These are phyloP conservation scores for Erythrolamprus reginae DNA, from an alignment of 2,113 vertebrate genomes.

Conservation along the genomic window DNA sequence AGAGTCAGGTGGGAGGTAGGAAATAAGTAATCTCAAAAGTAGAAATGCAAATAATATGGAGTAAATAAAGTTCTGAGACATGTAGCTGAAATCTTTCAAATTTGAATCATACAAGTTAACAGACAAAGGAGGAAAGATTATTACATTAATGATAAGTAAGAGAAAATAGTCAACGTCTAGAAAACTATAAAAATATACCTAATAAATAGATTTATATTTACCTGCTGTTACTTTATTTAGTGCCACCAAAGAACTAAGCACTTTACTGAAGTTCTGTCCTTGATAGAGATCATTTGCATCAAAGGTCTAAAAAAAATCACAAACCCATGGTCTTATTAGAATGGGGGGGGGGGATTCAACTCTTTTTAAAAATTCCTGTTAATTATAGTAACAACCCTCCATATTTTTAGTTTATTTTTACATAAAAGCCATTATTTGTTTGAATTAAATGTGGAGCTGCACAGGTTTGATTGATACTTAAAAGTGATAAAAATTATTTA, in stretches of 20 bases:
- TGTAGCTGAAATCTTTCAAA: not conserved
- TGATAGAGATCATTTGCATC: conserved; percentile 96
- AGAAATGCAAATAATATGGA: not conserved
- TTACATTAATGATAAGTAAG: not conserved
- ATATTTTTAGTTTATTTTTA: not conserved
- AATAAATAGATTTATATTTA: not conserved
- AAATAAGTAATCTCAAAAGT: not conserved
- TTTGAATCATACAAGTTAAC: not conserved
- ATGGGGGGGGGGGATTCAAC: too few relatives aligned
- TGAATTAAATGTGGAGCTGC: not conserved
- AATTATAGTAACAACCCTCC: not conserved
- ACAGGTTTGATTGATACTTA: not conserved
- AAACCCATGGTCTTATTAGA: not conserved
- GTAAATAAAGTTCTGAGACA: accelerated
- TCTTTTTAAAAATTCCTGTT: not conserved
- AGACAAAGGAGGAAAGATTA: accelerated
- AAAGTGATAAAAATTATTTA: not conserved
- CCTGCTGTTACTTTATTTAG: conserved; percentile 97
- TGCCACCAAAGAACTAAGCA: conserved; percentile 90
- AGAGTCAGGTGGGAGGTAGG: too few relatives aligned
- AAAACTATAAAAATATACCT: not conserved
- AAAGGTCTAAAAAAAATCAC: conserved; percentile 80
- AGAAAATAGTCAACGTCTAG: not conserved
- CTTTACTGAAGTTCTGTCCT: conserved; percentile 93
- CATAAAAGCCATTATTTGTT: not conserved